A percentile compares a stretch with the other conserved stretches of the same genome.
Evolutionary conservation across 2,113 vertebrate species (phyloP).

Genomic region (Tricholaema leucomelas): DNA sequence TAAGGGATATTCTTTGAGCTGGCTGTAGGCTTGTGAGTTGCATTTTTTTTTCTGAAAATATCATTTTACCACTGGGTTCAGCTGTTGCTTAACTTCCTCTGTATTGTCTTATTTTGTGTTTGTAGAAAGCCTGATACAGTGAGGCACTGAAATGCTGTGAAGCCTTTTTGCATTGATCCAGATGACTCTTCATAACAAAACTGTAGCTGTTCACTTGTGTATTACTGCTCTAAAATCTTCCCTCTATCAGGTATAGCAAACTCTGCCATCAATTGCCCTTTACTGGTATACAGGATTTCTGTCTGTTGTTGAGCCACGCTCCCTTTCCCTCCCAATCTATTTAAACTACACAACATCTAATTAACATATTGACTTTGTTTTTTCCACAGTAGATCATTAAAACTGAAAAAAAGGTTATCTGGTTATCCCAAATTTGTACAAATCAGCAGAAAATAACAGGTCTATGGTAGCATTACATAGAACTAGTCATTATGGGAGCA

Average conservation of each 20-base stretch:
- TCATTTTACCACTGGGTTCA: neutral
- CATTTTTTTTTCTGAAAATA: neutral
- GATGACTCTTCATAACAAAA: neutral
- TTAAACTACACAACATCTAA: slow-evolving; percentile 4
- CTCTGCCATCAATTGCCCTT: neutral
- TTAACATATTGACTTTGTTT: neutral
- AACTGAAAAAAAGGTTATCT: neutral
- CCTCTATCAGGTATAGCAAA: neutral
- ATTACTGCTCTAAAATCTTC: neutral
- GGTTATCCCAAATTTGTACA: neutral
- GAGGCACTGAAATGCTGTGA: neutral
- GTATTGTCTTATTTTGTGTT: neutral
- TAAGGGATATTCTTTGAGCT: neutral
- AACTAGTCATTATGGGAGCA: neutral
- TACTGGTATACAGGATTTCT: neutral
- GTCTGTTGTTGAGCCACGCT: neutral
- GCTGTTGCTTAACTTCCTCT: neutral
- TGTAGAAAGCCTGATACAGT: neutral
- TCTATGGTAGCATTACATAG: neutral
- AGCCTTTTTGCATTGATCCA: neutral
- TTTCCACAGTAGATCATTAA: neutral
- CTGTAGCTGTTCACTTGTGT: neutral
- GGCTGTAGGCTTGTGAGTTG: neutral
- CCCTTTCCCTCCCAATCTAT: neutral
- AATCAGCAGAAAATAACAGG: slow-evolving; percentile 27